Conservation (phyloP, 2,113 vertebrate genomes). For the Condylura cristata region DNA sequence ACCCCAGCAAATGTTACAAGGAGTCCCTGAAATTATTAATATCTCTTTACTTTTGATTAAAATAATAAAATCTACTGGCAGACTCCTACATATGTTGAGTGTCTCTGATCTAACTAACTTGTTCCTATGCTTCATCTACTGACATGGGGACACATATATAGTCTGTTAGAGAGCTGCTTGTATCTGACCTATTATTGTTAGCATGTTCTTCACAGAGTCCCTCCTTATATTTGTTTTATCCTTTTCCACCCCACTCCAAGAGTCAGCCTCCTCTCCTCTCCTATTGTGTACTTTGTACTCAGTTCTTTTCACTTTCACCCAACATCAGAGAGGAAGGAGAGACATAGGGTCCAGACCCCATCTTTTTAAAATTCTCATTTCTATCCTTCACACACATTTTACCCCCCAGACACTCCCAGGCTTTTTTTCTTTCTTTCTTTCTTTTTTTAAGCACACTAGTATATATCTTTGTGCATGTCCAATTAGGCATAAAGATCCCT, state of each 20-base stretch:
- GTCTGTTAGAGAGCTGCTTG: neutral
- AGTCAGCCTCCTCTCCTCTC: neutral
- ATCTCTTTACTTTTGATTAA: neutral
- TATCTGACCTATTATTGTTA: accelerated
- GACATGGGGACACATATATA: no score
- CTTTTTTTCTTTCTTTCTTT: neutral
- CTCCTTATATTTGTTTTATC: neutral
- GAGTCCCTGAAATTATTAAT: neutral
- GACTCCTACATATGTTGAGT: neutral
- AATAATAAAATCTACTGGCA: neutral
- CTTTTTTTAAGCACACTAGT: neutral
- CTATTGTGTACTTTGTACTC: neutral
- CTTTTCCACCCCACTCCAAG: neutral
- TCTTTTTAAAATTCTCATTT: neutral
- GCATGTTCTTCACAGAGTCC: neutral
- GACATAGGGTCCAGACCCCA: neutral
- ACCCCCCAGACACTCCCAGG: neutral
- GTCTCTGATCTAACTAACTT: neutral
- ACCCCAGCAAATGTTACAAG: neutral
- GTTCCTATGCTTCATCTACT: neutral
- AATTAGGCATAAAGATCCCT: conserved; percentile 49
- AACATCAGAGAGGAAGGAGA: neutral
- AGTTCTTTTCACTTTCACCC: neutral
- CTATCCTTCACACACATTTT: neutral
- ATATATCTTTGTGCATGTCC: conserved; percentile 18